Conservation (phyloP, 2,888 invertebrate genomes). For the Thelaira solivaga region DNA sequence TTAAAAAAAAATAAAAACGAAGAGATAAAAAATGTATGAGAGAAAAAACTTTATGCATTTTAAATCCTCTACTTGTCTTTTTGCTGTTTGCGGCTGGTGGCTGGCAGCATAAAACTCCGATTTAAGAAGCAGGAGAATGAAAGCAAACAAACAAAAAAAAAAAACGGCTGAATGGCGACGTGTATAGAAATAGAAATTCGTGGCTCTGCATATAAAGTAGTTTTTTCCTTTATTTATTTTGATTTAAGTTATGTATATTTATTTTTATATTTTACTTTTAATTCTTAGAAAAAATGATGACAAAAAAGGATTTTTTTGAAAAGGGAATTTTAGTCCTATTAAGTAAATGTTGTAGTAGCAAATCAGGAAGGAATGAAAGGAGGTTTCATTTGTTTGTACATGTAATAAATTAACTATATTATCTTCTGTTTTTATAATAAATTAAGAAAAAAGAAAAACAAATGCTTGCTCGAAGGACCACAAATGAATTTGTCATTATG, state of each 20-base stretch:
- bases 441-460: no score
- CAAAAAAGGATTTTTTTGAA: conserved; percentile 16
- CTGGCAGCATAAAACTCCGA: not conserved
- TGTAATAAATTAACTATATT: not conserved
- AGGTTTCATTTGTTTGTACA: not conserved
- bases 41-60: conserved; percentile 42
- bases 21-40: not conserved
- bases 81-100: not conserved
- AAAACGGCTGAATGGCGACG: not conserved
- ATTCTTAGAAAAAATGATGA: conserved; percentile 14
- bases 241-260: not conserved
- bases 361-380: not conserved
- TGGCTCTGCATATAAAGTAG: conserved; percentile 45
- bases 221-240: conserved; percentile 37
- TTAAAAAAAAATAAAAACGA: not conserved
- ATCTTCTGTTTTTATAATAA: not conserved
- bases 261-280: not conserved
- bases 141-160: not conserved
- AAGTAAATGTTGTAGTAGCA: not conserved
- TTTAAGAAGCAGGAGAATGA: not conserved
- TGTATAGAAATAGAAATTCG: conserved; percentile 29
- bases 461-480: no score
- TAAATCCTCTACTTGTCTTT: conserved; percentile 31
- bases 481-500: no score
- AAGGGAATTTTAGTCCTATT: not conserved